phyloP scores from a whole-genome alignment of 2,113 vertebrate genomes.

The Xenopus tropicalis region DNA sequence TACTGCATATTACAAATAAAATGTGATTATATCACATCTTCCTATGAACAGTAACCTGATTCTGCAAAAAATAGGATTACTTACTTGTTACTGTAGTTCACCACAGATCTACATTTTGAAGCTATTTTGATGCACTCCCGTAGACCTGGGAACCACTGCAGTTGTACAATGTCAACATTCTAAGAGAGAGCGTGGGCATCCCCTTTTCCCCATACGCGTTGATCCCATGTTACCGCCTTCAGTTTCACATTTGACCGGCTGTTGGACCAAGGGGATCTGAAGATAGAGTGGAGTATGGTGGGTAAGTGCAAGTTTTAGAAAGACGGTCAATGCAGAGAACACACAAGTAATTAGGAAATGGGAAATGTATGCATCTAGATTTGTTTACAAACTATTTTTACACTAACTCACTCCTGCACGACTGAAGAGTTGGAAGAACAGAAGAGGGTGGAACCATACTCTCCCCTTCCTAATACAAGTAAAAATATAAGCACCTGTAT shows the following conservation, averaged over 20 bases:
- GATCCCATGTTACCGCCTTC: constrained; percentile 43
- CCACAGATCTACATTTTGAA: constrained; percentile 37
- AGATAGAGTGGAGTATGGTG: constrained; percentile 42
- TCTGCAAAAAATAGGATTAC: constrained; percentile 7
- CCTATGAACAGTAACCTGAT: neutral
- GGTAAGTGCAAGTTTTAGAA: constrained; percentile 41
- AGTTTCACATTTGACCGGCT: constrained; percentile 39
- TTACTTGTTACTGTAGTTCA: constrained; percentile 45
- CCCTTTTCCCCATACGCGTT: constrained; percentile 40
- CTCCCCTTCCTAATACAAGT: too few species aligned
- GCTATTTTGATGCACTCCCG: constrained; percentile 27
- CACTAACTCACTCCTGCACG: neutral
- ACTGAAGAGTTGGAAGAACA: neutral
- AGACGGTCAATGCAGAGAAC: constrained; percentile 43
- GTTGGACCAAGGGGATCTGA: constrained; percentile 45
- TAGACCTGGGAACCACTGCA: constrained; percentile 34
- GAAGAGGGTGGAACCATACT: neutral
- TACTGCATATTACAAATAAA: neutral
- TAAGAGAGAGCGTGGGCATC: constrained; percentile 34
- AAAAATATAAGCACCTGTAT: too few species aligned
- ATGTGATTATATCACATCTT: constrained; percentile 9
- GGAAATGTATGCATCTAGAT: constrained; percentile 8
- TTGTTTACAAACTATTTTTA: neutral
- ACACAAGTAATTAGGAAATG: constrained; percentile 34
- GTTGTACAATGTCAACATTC: constrained; percentile 28